Percentiles rank a stretch among this genome's conserved stretches.
Evolutionary conservation across 2,113 vertebrate genomes (phyloP).

Genomic region (Sclerurus mexicanus): DNA sequence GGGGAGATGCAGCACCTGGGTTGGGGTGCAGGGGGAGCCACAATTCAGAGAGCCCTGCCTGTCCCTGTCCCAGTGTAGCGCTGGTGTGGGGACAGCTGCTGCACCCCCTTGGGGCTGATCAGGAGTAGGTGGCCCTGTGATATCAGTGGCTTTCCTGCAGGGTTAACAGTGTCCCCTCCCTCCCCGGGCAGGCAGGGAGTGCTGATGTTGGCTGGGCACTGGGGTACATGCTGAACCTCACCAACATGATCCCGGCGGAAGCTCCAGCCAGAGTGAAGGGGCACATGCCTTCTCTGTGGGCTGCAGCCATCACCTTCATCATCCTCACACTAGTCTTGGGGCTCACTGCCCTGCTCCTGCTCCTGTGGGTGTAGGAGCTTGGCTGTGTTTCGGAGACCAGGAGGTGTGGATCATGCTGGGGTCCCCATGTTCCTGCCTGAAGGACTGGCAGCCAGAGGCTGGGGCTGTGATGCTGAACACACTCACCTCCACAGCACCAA

Average conservation of each 20-base stretch:
- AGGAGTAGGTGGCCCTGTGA: background rate
- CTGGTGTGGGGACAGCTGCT: background rate
- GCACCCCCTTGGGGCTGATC: fast-evolving
- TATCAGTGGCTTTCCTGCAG: background rate
- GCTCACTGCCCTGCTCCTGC: background rate
- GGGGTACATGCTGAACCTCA: slow-evolving; percentile 92
- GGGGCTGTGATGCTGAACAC: background rate
- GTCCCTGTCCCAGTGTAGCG: fast-evolving
- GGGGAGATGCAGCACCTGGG: fast-evolving
- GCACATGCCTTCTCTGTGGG: slow-evolving; percentile 71
- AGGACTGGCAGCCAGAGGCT: background rate
- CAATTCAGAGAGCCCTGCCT: fast-evolving
- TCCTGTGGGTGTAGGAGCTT: background rate
- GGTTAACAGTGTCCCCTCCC: background rate
- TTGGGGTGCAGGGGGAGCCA: background rate
- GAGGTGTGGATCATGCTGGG: background rate
- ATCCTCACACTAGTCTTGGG: slow-evolving; percentile 13
- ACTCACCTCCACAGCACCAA: background rate
- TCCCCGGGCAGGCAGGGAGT: slow-evolving; percentile 71
- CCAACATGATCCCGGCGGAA: slow-evolving; percentile 81
- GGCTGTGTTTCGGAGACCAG: fast-evolving
- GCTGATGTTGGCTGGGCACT: slow-evolving; percentile 86
- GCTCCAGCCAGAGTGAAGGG: slow-evolving; percentile 45
- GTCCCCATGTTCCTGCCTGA: background rate
- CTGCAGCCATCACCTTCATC: slow-evolving; percentile 66